Evolutionary conservation across 1,140 invertebrate species (phyloP), one percentile per base, ranked within the genome.

Genomic region (Papilio aristodemus): DNA sequence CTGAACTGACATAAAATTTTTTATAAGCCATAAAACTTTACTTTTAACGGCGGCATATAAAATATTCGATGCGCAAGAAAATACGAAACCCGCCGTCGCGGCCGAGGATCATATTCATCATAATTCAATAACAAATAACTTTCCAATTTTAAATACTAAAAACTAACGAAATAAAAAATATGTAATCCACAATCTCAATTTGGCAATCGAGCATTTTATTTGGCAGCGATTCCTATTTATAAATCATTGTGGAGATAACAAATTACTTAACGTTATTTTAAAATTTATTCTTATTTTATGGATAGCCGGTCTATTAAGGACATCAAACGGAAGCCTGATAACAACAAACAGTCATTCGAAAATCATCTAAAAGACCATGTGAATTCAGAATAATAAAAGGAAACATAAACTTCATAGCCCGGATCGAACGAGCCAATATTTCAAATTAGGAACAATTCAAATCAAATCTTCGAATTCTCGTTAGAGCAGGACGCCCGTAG

Each of bases 401-500:
- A 71, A 38, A 71, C 54, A 74, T 72, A 80, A 85, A 77, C 77
- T 71, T 71, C 72, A 71, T 72, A 68, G 72, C 67, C 70, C 77
- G 78, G 71, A 79, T 79, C 77, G 75, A 81, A 78, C 76, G 74
- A 80, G 75, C 76, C 81, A 82, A 86, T 87, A 87, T 83, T 83
- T 84, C 87, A 87, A 89, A 89, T 88, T 89, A 87, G 79, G 84
- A 90, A 90, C 88, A 91, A 91, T 87, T 90, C 88, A 85, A 90
- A 90, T 90, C 87, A 90, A 90, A 88, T 85, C 75, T 83, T 85
- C 83, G 87, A 91, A 90, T 89, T 89, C 89, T 90, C 84, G 88
- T 89, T 89, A 89, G 86, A 91, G 82, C 80, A 84, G 86, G 86
- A 88, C 84, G 86, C 82, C 80, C 69, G 78, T 90, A 88, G 87